These are phyloP conservation scores for Oxyscelio sp. DNA, from an alignment of 2,888 invertebrate genomes.

Conservation along the genomic window DNA sequence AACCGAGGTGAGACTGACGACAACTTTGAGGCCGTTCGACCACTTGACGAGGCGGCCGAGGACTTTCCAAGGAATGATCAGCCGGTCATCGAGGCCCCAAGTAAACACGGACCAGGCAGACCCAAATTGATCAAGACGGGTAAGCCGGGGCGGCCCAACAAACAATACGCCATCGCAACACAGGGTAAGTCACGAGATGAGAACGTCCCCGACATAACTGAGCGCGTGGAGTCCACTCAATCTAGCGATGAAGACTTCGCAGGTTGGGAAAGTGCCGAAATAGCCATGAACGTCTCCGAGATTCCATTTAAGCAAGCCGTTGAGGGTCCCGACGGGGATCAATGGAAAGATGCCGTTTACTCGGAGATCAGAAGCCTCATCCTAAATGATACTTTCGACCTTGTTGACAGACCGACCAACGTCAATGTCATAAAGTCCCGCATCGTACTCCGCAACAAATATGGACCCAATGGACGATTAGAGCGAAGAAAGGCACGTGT, in stretches of 20 bases:
- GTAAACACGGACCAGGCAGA: constrained; percentile 17
- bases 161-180: constrained; percentile 23
- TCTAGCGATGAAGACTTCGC: constrained; percentile 4
- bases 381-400: constrained; percentile 62
- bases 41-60: not conserved
- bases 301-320: constrained; percentile 35
- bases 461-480: no score
- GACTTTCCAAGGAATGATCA: not conserved
- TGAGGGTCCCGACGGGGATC: constrained; percentile 33
- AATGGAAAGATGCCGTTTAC: constrained; percentile 63
- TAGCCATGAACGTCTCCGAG: constrained; percentile 1
- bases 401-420: constrained; percentile 49
- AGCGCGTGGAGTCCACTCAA: not conserved
- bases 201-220: not conserved
- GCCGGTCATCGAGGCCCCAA: not conserved
- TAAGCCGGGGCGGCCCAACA: no score
- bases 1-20: no score
- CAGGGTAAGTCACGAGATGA: not conserved
- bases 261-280: constrained; percentile 7
- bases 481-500: no score
- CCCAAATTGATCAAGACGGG: constrained; percentile 19
- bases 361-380: constrained; percentile 36
- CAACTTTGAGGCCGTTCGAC: no score
- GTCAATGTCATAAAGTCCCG: not conserved
- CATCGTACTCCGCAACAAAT: no score